Evolutionary conservation across 2,888 invertebrate species (phyloP).

Genomic region (Dasypolia templi): DNA sequence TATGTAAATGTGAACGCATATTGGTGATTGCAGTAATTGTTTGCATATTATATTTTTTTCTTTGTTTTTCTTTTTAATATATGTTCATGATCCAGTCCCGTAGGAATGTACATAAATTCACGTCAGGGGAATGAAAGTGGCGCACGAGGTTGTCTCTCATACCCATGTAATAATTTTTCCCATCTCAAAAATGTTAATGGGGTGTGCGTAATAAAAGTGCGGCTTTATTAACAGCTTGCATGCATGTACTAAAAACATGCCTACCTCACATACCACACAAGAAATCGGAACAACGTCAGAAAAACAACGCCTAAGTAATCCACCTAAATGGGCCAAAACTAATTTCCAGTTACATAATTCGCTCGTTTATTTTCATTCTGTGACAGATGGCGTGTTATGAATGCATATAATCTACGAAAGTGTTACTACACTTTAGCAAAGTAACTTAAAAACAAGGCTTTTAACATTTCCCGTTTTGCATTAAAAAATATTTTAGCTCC

Average conservation of each 20-base stretch:
- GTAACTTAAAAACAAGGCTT: conserved; percentile 34
- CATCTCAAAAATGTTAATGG: not conserved
- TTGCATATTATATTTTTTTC: too few relatives aligned
- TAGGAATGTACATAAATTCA: too few relatives aligned
- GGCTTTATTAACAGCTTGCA: not conserved
- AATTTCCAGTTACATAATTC: conserved; percentile 60
- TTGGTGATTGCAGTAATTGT: too few relatives aligned
- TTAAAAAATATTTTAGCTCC: conserved; percentile 39
- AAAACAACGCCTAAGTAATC: conserved; percentile 32
- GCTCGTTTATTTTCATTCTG: conserved; percentile 57
- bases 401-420: conserved; percentile 44
- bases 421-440: conserved; percentile 39
- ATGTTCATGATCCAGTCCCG: not conserved
- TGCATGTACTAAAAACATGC: not conserved
- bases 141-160: not conserved
- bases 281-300: conserved; percentile 30
- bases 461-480: conserved; percentile 17
- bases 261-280: conserved; percentile 20
- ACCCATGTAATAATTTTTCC: too few relatives aligned
- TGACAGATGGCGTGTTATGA: conserved; percentile 63
- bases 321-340: conserved; percentile 40
- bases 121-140: not conserved
- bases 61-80: not conserved
- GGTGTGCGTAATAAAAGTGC: not conserved
- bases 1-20: not conserved